phyloP scores from a whole-genome alignment of 2,113 vertebrate genomes.

The Hippopotamus amphibius region DNA sequence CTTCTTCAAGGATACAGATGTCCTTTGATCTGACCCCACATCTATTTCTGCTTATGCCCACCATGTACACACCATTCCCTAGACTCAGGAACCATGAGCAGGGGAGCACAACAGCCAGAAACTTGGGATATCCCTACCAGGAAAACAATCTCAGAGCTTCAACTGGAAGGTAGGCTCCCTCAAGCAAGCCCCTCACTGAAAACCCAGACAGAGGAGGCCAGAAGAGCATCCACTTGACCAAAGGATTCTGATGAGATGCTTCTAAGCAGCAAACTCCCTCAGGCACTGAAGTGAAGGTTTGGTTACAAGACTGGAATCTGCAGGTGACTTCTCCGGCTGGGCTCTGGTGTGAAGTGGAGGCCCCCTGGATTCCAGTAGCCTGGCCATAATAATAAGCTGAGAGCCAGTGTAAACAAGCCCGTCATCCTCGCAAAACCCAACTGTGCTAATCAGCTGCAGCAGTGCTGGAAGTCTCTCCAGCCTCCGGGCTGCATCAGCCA shows the following conservation, averaged over 20 bases:
- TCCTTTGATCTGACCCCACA: background rate
- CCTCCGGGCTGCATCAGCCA: background rate
- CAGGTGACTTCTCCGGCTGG: background rate
- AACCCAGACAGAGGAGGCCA: background rate
- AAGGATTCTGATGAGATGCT: background rate
- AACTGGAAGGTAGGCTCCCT: background rate
- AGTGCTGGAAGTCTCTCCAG: background rate
- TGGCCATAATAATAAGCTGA: background rate
- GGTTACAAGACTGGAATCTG: background rate
- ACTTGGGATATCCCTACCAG: background rate
- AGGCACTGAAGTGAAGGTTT: background rate
- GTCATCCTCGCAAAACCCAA: background rate
- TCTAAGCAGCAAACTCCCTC: background rate
- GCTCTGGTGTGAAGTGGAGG: background rate
- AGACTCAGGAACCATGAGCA: background rate
- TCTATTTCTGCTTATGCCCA: background rate
- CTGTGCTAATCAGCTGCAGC: slow-evolving; percentile 36
- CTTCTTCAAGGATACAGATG: background rate
- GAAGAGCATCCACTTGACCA: background rate
- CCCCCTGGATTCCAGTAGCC: slow-evolving; percentile 57
- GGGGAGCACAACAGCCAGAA: background rate
- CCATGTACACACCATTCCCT: background rate
- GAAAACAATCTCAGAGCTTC: background rate
- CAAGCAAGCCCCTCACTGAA: slow-evolving; percentile 18
- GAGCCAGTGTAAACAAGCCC: slow-evolving; percentile 56